A percentile compares a stretch with the other conserved stretches of the same genome.
phyloP scores from a whole-genome alignment of 2,888 invertebrate genomes.

The Cerastis rubricosa region DNA sequence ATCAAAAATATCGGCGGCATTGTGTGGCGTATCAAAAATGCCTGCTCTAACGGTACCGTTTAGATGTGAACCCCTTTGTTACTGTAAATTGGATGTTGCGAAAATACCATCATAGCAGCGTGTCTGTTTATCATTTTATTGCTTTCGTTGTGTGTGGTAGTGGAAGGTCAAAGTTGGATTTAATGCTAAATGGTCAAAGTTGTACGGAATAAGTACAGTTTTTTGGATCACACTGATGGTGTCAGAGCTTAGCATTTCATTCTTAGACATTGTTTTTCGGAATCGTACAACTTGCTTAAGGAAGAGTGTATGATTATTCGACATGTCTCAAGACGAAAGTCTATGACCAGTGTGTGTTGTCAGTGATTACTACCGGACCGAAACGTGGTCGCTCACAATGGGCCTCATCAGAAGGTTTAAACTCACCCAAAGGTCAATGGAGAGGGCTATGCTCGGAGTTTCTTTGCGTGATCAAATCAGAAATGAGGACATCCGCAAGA shows the following conservation, averaged over 20 bases:
- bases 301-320: neutral
- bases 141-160: slow-evolving; percentile 44
- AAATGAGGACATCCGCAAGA: too few relatives aligned
- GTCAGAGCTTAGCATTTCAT: neutral
- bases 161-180: slow-evolving; percentile 51
- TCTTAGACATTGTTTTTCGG: neutral
- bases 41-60: slow-evolving; percentile 66
- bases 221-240: neutral
- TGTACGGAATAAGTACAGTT: neutral
- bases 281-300: neutral
- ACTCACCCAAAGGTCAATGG: too few relatives aligned
- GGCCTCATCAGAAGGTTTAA: too few relatives aligned
- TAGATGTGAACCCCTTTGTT: slow-evolving; percentile 65
- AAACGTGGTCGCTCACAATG: too few relatives aligned
- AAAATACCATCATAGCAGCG: slow-evolving; percentile 58
- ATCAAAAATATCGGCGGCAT: slow-evolving; percentile 63
- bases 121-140: slow-evolving; percentile 61
- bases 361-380: too few relatives aligned
- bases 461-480: too few relatives aligned
- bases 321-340: too few relatives aligned
- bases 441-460: too few relatives aligned
- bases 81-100: slow-evolving; percentile 64
- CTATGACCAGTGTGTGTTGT: too few relatives aligned
- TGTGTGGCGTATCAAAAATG: slow-evolving; percentile 68
- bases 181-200: neutral